Percentiles rank a stretch among this genome's conserved stretches.
Evolutionary conservation across 2,888 invertebrate genomes (phyloP).

Genomic region (Brachyopa scutellaris): DNA sequence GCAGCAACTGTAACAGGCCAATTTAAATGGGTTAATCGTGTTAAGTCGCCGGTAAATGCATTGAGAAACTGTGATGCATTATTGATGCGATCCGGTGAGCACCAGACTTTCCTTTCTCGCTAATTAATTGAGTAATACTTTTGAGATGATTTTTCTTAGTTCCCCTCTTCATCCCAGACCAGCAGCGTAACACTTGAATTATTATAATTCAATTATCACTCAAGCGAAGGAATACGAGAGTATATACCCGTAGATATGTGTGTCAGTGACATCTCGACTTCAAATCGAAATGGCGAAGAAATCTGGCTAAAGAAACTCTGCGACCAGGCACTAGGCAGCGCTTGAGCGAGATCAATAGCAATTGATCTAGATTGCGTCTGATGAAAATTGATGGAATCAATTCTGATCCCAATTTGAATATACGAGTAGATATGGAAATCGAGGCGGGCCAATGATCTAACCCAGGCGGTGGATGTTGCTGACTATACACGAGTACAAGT

Average conservation of each 20-base stretch:
- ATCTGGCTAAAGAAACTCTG: constrained; percentile 26
- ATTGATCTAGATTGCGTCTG: constrained; percentile 63
- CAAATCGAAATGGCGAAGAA: constrained; percentile 10
- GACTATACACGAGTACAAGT: no score
- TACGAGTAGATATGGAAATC: constrained; percentile 46
- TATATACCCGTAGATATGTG: constrained; percentile 34
- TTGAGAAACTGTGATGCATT: constrained; percentile 29
- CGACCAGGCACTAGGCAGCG: neutral
- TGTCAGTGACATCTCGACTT: constrained; percentile 58
- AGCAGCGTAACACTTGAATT: constrained; percentile 36
- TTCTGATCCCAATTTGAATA: constrained; percentile 45
- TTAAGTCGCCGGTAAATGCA: constrained; percentile 33
- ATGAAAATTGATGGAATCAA: constrained; percentile 63
- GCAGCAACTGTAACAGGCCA: constrained; percentile 28
- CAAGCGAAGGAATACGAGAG: constrained; percentile 19
- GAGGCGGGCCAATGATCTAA: constrained; percentile 46
- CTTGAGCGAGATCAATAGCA: constrained; percentile 41
- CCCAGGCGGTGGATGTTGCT: neutral
- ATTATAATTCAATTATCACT: constrained; percentile 66
- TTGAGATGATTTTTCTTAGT: neutral
- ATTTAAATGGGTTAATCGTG: constrained; percentile 59
- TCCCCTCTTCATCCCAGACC: neutral
- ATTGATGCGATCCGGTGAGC: constrained; percentile 54
- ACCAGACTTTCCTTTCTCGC: constrained; percentile 50
- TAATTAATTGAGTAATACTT: constrained; percentile 56